Percentiles rank a stretch among this genome's conserved stretches.
Conservation (phyloP, 2,113 vertebrate genomes). For the Sturnira hondurensis region DNA sequence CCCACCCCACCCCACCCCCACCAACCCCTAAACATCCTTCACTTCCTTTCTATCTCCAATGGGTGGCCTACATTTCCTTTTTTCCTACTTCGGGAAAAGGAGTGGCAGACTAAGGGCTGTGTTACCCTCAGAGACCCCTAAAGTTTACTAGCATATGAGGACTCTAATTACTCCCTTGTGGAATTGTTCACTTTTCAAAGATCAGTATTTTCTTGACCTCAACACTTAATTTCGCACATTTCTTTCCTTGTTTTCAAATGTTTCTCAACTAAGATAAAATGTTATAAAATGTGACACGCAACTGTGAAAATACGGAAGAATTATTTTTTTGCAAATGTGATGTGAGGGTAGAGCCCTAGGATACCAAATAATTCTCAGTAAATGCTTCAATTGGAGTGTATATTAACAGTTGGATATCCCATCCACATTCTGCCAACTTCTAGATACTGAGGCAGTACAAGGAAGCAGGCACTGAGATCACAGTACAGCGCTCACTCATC, state of each 20-base stretch:
- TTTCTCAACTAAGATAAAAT: not conserved
- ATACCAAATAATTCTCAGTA: slow-evolving; percentile 61
- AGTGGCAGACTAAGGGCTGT: too few species aligned
- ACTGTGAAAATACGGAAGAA: not conserved
- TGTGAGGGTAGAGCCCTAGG: slow-evolving; percentile 38
- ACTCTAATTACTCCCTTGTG: not conserved
- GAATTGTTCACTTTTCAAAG: not conserved
- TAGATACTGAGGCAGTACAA: slow-evolving; percentile 31
- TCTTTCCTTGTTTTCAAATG: not conserved
- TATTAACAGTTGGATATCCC: slow-evolving; percentile 48
- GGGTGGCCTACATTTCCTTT: not conserved
- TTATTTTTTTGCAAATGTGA: slow-evolving; percentile 41
- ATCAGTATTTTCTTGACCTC: not conserved
- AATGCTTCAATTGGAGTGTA: slow-evolving; percentile 26
- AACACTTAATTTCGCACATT: slow-evolving; percentile 15
- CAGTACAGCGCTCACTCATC: slow-evolving; percentile 52
- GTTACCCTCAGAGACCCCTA: not conserved
- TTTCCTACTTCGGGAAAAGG: not conserved
- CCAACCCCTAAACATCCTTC: too few species aligned
- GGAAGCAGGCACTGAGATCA: slow-evolving; percentile 25
- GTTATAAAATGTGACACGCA: not conserved
- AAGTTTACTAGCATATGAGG: not conserved
- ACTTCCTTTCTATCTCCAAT: too few species aligned
- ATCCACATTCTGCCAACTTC: slow-evolving; percentile 39
- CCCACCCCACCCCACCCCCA: too few species aligned